Conservation (phyloP, 2,113 vertebrate genomes). For the Oryzias curvinotus region DNA sequence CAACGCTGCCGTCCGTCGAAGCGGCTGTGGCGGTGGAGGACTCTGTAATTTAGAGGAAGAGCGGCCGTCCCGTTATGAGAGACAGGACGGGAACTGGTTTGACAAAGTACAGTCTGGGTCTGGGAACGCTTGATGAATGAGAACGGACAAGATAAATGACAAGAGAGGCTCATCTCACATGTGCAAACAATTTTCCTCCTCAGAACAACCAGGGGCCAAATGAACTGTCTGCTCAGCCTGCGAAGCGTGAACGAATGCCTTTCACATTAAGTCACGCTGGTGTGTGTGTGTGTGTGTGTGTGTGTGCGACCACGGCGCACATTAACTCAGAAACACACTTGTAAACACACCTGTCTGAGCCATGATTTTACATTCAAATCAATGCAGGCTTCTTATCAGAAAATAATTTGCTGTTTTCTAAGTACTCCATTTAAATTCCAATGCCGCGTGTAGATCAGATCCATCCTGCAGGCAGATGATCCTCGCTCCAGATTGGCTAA, state of each 20-base stretch:
- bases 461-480: conserved; percentile 40
- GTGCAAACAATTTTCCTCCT: conserved; percentile 64
- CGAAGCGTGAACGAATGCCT: conserved; percentile 62
- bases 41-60: conserved; percentile 11
- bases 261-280: conserved; percentile 51
- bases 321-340: conserved; percentile 3
- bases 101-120: conserved; percentile 32
- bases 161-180: conserved; percentile 52
- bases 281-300: conserved; percentile 16
- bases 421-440: conserved; percentile 58
- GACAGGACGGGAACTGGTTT: neutral
- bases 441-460: conserved; percentile 39
- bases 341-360: conserved; percentile 28
- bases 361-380: conserved; percentile 46
- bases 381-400: conserved; percentile 33
- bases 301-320: neutral
- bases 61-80: neutral
- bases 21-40: neutral
- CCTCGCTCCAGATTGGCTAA: conserved; percentile 40
- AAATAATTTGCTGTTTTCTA: conserved; percentile 27
- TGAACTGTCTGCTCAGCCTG: conserved; percentile 59
- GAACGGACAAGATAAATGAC: conserved; percentile 55
- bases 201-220: conserved; percentile 52
- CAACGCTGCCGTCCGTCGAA: neutral
- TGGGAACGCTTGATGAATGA: conserved; percentile 35